Percentiles rank a stretch among this genome's conserved stretches.
phyloP scores from a whole-genome alignment of 2,113 vertebrate genomes.

The Fulica atra region DNA sequence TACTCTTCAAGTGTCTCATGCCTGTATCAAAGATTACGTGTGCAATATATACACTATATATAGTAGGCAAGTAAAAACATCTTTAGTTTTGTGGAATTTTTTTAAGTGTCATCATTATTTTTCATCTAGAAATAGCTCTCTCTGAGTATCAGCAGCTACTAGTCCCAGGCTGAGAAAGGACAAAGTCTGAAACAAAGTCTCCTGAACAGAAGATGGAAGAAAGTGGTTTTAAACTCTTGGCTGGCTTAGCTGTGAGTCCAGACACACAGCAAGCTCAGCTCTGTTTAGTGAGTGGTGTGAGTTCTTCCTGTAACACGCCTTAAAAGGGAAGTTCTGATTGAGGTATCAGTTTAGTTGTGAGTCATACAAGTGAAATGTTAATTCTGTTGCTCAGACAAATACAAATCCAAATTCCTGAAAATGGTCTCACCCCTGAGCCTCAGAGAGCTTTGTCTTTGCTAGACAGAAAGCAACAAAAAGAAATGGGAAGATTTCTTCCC shows the following conservation, averaged over 20 bases:
- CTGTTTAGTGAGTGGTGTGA: background rate
- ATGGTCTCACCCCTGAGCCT: background rate
- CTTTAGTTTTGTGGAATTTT: background rate
- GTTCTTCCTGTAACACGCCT: conserved; percentile 60
- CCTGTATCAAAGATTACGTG: background rate
- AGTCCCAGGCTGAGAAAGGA: background rate
- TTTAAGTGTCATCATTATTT: background rate
- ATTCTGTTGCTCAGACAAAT: background rate
- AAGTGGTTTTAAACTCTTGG: background rate
- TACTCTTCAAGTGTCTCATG: background rate
- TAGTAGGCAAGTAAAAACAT: background rate
- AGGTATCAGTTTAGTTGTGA: conserved; percentile 68
- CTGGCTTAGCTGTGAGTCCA: background rate
- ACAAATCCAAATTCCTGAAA: background rate
- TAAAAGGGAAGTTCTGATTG: conserved; percentile 62
- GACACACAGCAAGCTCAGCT: background rate
- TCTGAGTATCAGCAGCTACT: background rate
- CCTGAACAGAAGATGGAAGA: background rate
- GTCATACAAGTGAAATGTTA: conserved; percentile 65
- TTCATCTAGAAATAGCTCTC: background rate
- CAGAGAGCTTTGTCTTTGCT: background rate
- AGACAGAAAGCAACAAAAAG: conserved; percentile 6
- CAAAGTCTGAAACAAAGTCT: background rate
- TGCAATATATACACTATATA: too few species aligned
- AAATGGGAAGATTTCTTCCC: background rate